phyloP scores from a whole-genome alignment of 2,888 invertebrate species.

The Tanytarsus gracilentus region DNA sequence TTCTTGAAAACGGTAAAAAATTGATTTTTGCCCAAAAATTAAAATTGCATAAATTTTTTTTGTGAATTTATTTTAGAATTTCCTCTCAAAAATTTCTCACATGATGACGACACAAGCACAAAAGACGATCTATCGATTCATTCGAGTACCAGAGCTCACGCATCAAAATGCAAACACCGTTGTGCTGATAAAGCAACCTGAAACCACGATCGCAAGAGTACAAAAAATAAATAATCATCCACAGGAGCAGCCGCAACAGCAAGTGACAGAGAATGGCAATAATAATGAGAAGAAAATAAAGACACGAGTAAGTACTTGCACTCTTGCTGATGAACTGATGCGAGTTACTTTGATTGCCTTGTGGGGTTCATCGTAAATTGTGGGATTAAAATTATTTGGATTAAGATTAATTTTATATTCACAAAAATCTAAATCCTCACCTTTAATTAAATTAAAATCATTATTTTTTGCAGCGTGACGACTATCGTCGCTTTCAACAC shows the following conservation, averaged over 20 bases:
- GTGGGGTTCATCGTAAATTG: no score
- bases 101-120: conserved; percentile 20
- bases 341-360: no score
- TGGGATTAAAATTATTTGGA: no score
- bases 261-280: conserved; percentile 1
- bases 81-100: background rate
- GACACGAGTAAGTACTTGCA: conserved; percentile 1
- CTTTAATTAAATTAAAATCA: background rate
- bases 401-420: background rate
- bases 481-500: conserved; percentile 22
- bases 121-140: conserved; percentile 25
- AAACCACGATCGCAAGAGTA: conserved; percentile 9
- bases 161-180: conserved; percentile 15
- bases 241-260: background rate
- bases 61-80: background rate
- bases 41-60: no score
- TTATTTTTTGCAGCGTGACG: conserved; percentile 16
- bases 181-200: conserved; percentile 17
- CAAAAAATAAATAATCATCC: conserved; percentile 9
- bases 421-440: background rate
- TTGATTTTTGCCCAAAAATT: no score
- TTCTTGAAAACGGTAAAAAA: no score
- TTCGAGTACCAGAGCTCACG: conserved; percentile 20
- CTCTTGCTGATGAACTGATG: no score
- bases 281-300: conserved; percentile 17